Evolutionary conservation across 2,797 vertebrate genomes (phyloP).

Genomic region (Pseudotriccus pelzelni): DNA sequence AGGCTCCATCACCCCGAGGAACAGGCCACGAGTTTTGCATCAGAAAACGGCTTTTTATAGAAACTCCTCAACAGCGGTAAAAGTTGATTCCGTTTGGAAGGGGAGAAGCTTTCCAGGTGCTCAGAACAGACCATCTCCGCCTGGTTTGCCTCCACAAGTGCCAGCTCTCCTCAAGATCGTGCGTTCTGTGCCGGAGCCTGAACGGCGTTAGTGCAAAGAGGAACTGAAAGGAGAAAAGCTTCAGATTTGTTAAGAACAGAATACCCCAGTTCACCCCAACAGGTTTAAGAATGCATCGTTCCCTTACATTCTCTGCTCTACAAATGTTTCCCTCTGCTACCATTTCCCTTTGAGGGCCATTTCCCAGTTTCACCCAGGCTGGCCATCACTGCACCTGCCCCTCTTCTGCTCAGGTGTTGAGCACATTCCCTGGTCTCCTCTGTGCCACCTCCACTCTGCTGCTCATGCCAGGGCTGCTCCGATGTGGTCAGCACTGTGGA

Average conservation of each 20-base stretch:
- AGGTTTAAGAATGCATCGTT: neutral
- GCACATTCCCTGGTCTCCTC: neutral
- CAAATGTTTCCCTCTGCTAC: neutral
- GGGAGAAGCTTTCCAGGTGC: neutral
- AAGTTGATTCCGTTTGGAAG: rapidly evolving
- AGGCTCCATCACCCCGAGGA: rapidly evolving
- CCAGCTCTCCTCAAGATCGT: neutral
- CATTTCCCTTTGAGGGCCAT: neutral
- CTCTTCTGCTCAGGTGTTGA: neutral
- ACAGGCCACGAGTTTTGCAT: rapidly evolving
- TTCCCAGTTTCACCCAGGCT: neutral
- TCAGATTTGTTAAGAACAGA: neutral
- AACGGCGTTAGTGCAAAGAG: neutral
- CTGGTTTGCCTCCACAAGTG: neutral
- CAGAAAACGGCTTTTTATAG: neutral
- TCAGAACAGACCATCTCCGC: neutral
- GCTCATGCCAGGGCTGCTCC: neutral
- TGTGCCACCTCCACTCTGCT: neutral
- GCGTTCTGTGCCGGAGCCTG: neutral
- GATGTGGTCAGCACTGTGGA: rapidly evolving
- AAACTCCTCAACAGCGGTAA: neutral
- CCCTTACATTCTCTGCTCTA: neutral
- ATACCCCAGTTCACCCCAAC: neutral
- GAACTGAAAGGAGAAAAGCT: neutral
- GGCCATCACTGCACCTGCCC: neutral